These are phyloP conservation scores for Ambastaia sidthimunki DNA, from an alignment of 2,797 vertebrate genomes.

Conservation along the genomic window DNA sequence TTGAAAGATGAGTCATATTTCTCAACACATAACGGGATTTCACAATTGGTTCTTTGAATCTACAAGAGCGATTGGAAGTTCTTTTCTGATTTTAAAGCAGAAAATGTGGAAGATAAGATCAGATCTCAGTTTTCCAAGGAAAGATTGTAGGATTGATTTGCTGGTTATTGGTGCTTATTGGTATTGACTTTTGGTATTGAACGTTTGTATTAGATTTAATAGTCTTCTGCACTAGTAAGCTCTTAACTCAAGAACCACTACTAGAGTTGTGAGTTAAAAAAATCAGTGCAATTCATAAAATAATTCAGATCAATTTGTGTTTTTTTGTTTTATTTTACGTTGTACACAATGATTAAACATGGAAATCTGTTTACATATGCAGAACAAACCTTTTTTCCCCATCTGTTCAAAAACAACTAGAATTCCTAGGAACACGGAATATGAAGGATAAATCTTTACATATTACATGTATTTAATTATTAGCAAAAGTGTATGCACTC, in stretches of 20 bases:
- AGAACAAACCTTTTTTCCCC: conserved; percentile 45
- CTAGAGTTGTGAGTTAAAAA: too few species aligned
- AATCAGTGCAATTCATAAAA: too few species aligned
- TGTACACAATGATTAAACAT: conserved; percentile 7
- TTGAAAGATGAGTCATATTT: conserved; percentile 70
- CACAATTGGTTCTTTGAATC: conserved; percentile 27
- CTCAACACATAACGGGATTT: conserved; percentile 60
- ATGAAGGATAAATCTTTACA: conserved; percentile 55
- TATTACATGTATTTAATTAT: conserved; percentile 41
- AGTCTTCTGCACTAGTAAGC: too few species aligned
- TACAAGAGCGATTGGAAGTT: neutral
- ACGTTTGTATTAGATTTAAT: too few species aligned
- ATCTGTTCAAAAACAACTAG: conserved; percentile 39
- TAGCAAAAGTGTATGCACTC: conserved; percentile 57
- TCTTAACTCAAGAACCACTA: too few species aligned
- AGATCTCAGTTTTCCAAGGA: neutral
- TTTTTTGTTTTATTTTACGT: too few species aligned
- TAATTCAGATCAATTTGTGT: too few species aligned
- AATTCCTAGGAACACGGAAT: conserved; percentile 28
- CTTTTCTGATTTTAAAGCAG: neutral
- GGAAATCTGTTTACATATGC: conserved; percentile 1
- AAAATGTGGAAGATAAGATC: neutral
- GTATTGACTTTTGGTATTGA: too few species aligned
- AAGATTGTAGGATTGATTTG: neutral
- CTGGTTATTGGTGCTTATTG: too few species aligned